A percentile compares a stretch with the other conserved stretches of the same genome.
These are phyloP conservation scores for Crotalus helleri DNA, from an alignment of 2,113 vertebrate species.

Conservation along the genomic window DNA sequence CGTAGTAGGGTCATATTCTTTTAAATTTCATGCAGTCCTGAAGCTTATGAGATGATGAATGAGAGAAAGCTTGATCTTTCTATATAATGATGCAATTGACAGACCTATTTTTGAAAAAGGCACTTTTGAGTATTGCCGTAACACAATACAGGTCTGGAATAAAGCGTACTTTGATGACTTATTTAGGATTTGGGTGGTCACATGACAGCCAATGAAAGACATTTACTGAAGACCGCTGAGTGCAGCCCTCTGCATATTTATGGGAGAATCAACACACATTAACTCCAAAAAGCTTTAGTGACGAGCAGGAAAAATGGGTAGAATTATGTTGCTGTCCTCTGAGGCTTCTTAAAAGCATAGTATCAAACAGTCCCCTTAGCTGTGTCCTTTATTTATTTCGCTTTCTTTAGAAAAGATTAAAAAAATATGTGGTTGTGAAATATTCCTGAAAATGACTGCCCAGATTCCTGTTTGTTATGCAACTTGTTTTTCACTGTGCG, in stretches of 20 bases:
- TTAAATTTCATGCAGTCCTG: background rate
- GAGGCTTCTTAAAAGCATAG: background rate
- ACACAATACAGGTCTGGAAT: background rate
- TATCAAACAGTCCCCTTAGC: background rate
- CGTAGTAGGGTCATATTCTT: background rate
- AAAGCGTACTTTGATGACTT: background rate
- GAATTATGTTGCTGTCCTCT: background rate
- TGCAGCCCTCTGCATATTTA: background rate
- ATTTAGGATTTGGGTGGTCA: background rate
- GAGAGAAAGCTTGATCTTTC: background rate
- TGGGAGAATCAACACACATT: background rate
- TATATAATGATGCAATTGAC: background rate
- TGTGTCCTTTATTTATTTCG: constrained; percentile 3
- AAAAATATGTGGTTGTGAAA: constrained; percentile 21
- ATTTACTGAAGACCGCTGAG: background rate
- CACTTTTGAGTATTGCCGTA: background rate
- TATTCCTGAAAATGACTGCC: constrained; percentile 21
- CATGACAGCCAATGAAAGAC: background rate
- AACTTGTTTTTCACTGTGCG: constrained; percentile 43
- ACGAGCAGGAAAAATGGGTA: background rate
- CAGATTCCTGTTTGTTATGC: constrained; percentile 32
- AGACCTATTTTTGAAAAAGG: background rate
- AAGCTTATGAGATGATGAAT: background rate
- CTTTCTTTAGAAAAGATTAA: background rate
- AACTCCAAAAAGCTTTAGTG: background rate